phyloP scores from a whole-genome alignment of 2,113 vertebrate species.

The Alethe castanea region DNA sequence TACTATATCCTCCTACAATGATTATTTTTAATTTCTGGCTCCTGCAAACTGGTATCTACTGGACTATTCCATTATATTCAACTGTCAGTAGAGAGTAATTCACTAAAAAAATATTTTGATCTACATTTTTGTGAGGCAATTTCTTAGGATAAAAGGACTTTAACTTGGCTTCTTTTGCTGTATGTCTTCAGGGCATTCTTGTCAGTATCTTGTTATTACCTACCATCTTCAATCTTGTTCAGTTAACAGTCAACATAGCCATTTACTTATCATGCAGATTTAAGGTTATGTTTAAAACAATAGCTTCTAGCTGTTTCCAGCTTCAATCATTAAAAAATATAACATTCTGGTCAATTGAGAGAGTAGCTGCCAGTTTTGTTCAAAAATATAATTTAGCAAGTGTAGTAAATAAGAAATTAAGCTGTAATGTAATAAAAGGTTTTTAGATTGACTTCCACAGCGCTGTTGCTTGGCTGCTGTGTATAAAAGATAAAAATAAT shows the following conservation, averaged over 20 bases:
- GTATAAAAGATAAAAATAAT: conserved; percentile 70
- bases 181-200: conserved; percentile 5
- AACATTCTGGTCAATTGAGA: conserved; percentile 35
- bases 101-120: not conserved
- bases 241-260: not conserved
- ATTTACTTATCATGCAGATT: conserved; percentile 12
- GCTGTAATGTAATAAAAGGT: conserved; percentile 42
- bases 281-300: conserved; percentile 46
- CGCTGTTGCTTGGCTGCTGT: conserved; percentile 24
- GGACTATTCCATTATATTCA: not conserved
- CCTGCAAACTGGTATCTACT: not conserved
- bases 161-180: not conserved
- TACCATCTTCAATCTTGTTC: conserved; percentile 4
- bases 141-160: not conserved
- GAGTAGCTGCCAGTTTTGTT: conserved; percentile 49
- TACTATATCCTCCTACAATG: not conserved
- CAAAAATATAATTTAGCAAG: conserved; percentile 54
- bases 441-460: conserved; percentile 29
- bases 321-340: conserved; percentile 34
- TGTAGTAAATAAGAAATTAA: conserved; percentile 27
- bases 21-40: not conserved
- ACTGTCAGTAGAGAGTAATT: not conserved
- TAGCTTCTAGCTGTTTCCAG: conserved; percentile 25
- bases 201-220: conserved; percentile 7
- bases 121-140: not conserved